Base-by-base conservation (phyloP, 2,113 vertebrate species). In the Anser brachyrhynchus region DNA sequence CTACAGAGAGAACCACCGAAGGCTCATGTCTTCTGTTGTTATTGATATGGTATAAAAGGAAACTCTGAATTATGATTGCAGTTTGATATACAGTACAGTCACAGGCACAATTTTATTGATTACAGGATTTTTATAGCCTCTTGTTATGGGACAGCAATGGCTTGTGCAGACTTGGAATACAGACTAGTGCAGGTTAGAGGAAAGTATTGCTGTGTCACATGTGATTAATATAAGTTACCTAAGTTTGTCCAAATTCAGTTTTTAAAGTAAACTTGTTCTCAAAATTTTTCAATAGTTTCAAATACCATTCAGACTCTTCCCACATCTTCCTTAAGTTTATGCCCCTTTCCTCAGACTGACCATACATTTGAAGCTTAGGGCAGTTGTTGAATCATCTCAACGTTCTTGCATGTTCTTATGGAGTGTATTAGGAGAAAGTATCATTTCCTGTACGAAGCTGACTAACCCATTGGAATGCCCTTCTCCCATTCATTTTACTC, bases 401-500 rank as follows among this genome's bases (percentile, higher is more conserved):
- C 25, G 46, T 66, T 67, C 35, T 17, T 91, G 90, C 66, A 95
- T 85, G 93, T 85, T 90, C 78, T 85, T 67, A 44, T 49, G 72
- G 75, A 84, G 37, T 62, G 11, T 54, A 94, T 87, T 80, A 93
- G 96, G 96, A 97, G 96, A 97, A 97, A 96, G 86, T 87, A 97
- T 97, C 96, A 96, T 97, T 91, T 95, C 96, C 96, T 74, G 41
- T 88, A 81, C 11, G 75, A 84, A 92, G 73, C 84, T 10, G 26
- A 96, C 96, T 96, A 96, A 96, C 90, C 75, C 78, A 49, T 11
- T 91, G 78, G 76, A 95, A 89, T 12, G 1, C 66, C 77, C 77
- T 87, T 82, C 69, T 92, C 66, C 71, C 71, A 93, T 97, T 97
- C 93, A 96, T 97, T 97, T 96, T 97, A 96, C 96, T 94, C 64